Evolutionary conservation across 2,113 vertebrate genomes (phyloP), one percentile per base, ranked within the genome.

Genomic region (Todiramphus saurophagus): DNA sequence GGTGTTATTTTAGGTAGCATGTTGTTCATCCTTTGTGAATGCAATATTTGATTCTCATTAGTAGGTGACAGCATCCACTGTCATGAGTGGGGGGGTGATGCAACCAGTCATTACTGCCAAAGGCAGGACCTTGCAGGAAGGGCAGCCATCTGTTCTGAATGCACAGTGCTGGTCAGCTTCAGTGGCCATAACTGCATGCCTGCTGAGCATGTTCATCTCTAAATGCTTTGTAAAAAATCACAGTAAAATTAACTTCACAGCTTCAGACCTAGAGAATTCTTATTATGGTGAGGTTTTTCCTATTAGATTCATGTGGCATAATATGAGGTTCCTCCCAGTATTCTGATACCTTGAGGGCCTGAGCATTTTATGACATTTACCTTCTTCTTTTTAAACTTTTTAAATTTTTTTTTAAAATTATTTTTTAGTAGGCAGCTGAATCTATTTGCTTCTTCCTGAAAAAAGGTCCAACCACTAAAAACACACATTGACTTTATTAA

Each of bases 401-500:
- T 43, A 16, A 43, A 25, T 25, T 24, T 33, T 33, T 12, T 13
- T 35, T 62, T 37, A 43, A 43, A 7, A 15, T 60, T 35, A 35
- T 39, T 6, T 31, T 31, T 28, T 80, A 21, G 83, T 80, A 67
- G 46, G 39, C 33, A 59, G 20, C 74, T 80, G 20, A 67, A 63
- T 66, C 17, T 80, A 11, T 77, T 87, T 92, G 13, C 41, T 83
- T 94, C 55, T 92, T 63, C 24, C 56, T 92, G 66, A 91, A 90
- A 63, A 60, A 86, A 43, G 19, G 55, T 86, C n/a, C 23, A 78
- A 19, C 44, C 11, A 35, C 76, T 92, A 37, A 90, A 90, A 83
- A 48, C 60, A 62, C 79, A 86, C 43, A 75, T 20, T 94, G 78
- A 77, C 43, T 94, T 77, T 92, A 86, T 86, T 94, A 88, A 77